Conservation (phyloP, 2,113 vertebrate genomes). For the Echinops telfairi region DNA sequence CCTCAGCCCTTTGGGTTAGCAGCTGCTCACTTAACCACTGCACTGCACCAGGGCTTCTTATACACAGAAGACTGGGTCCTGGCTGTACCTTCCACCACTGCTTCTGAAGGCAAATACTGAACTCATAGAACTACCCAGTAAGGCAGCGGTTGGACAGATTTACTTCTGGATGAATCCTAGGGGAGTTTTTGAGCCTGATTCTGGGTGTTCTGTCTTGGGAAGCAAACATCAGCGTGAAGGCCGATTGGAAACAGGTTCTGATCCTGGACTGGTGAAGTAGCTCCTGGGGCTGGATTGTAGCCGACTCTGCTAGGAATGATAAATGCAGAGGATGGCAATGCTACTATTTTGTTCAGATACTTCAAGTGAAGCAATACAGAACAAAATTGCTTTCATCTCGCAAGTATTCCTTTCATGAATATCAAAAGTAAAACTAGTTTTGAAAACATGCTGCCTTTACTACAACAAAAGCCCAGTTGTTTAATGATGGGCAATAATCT, state of each 20-base stretch:
- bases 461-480: conserved; percentile 1
- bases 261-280: not conserved
- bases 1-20: not conserved
- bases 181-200: not conserved
- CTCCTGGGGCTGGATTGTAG: conserved; percentile 9
- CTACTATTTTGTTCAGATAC: not conserved
- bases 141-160: not conserved
- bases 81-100: not conserved
- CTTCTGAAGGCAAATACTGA: not conserved
- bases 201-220: not conserved
- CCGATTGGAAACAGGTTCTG: not conserved
- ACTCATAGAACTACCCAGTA: accelerated
- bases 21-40: not conserved
- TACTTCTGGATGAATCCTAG: not conserved
- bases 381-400: not conserved
- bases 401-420: not conserved
- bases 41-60: not conserved
- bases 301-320: conserved; percentile 40
- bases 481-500: not conserved
- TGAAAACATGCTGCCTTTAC: conserved; percentile 24
- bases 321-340: not conserved
- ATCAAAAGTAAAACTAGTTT: not conserved
- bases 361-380: not conserved
- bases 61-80: not conserved
- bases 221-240: not conserved